Base-by-base conservation (phyloP, 2,888 invertebrate genomes). In the Ochropleura leucogaster region DNA sequence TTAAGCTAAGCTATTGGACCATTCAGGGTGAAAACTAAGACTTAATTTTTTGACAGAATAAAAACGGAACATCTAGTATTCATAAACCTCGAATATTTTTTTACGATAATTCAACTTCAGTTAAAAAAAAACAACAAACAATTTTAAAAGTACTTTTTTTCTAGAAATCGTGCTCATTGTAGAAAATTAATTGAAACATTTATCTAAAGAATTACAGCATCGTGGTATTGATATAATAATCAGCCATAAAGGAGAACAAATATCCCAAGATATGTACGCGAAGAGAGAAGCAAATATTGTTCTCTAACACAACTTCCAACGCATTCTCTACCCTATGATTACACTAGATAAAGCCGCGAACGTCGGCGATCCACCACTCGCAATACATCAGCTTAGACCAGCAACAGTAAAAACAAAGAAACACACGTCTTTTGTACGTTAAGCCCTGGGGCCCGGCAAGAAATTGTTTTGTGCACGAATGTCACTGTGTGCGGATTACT, bases 311-410 rank as follows among this genome's bases (percentile, higher is more conserved):
- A 44, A 18, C 14, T 12, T 40, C 65, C 16, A 42, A 77, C 47
- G 65, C 40, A 51, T 51, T 53, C 40, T 55, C 46, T 68, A 42
- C 59, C 57, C 40, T 72, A 60, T 76, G 72, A 73, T 90, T 97
- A 97, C 72, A 72, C 73, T 68, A 71, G 74, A 44, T 97, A 97
- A 89, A 98, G 97, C 98, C 98, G 60, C 68, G 78, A 69, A 68
- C 74, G 89, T 89, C 90, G 83, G 68, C 82, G 74, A 72, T 73
- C 80, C 72, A 51, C 76, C 51, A 49, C 44, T 57, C 71, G 88
- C 84, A 91, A 92, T 92, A 92, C 91, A 90, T 92, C 91, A 90
- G 75, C 88, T 82, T 84, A 79, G 85, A 77, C 88, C 77, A 74
- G 86, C 86, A 82, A 87, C 76, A 69, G 87, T 83, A 88, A 87